Evolutionary conservation across 2,888 invertebrate genomes (phyloP).

Genomic region (Schizotus pectinicornis): DNA sequence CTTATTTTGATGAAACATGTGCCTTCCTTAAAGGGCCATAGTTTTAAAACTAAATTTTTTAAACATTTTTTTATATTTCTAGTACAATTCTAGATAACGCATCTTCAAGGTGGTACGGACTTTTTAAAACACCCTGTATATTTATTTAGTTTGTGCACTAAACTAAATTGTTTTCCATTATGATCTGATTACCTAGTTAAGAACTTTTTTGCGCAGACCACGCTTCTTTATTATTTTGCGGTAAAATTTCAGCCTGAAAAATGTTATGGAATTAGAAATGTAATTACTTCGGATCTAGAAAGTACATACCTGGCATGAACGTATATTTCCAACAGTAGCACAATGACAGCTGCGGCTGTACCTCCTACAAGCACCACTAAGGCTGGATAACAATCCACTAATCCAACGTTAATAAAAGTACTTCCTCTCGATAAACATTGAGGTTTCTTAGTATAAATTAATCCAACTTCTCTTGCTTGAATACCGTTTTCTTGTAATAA

Average conservation of each 20-base stretch:
- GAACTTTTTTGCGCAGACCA: too few relatives aligned
- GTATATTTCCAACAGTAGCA: slow-evolving; percentile 41
- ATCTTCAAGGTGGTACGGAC: too few relatives aligned
- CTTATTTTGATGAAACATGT: too few relatives aligned
- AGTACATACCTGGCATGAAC: slow-evolving; percentile 8
- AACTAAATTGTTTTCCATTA: not conserved
- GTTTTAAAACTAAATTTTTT: too few relatives aligned
- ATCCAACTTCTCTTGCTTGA: slow-evolving; percentile 62
- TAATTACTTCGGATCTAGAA: too few relatives aligned
- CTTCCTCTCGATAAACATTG: slow-evolving; percentile 63
- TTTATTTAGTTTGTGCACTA: not conserved
- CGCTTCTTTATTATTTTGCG: too few relatives aligned
- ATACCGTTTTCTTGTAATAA: slow-evolving; percentile 67
- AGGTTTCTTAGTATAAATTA: slow-evolving; percentile 67
- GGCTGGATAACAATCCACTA: slow-evolving; percentile 65
- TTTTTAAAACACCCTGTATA: too few relatives aligned
- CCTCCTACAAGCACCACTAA: slow-evolving; percentile 48
- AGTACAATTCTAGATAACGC: too few relatives aligned
- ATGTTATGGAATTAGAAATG: too few relatives aligned
- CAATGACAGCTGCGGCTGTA: slow-evolving; percentile 33
- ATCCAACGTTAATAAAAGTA: slow-evolving; percentile 67
- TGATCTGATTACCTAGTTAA: too few relatives aligned
- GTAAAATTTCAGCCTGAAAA: too few relatives aligned
- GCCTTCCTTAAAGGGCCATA: too few relatives aligned
- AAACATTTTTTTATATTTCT: not conserved